phyloP scores from a whole-genome alignment of 92 coral and sea anemone genomes.

The Palythoa grandiflora region DNA sequence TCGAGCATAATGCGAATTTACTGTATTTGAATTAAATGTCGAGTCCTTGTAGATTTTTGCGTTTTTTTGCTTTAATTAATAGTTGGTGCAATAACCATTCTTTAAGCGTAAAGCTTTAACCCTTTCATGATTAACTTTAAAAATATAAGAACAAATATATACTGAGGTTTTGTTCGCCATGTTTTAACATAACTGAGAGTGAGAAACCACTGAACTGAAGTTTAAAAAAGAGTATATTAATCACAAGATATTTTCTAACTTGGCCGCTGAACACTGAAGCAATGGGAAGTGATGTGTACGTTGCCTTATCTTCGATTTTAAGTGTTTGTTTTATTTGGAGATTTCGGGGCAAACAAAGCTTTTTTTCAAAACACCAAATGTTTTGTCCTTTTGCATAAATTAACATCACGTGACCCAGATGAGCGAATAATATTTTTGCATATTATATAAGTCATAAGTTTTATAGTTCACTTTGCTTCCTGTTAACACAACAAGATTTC shows the following conservation, averaged over 20 bases:
- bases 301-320: neutral
- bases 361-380: conserved; percentile 11
- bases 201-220: too few relatives aligned
- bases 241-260: too few relatives aligned
- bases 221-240: too few relatives aligned
- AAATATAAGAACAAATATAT: neutral
- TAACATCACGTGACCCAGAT: conserved; percentile 40
- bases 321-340: conserved; percentile 37
- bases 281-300: neutral
- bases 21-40: neutral
- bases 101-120: neutral
- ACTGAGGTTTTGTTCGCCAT: neutral
- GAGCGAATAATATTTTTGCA: conserved; percentile 31
- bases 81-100: neutral
- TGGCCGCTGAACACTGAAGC: too few relatives aligned
- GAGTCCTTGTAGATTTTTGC: neutral
- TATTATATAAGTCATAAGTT: conserved; percentile 29
- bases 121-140: neutral
- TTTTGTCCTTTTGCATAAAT: conserved; percentile 38
- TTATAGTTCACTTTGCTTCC: conserved; percentile 13
- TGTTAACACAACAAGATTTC: conserved; percentile 33
- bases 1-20: neutral
- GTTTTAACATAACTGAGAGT: too few relatives aligned
- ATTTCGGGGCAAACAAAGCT: conserved; percentile 17
- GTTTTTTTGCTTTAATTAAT: neutral